Evolutionary conservation across 1,140 invertebrate genomes (phyloP), one percentile per base, ranked within the genome.

Genomic region (Melitaea cinxia): DNA sequence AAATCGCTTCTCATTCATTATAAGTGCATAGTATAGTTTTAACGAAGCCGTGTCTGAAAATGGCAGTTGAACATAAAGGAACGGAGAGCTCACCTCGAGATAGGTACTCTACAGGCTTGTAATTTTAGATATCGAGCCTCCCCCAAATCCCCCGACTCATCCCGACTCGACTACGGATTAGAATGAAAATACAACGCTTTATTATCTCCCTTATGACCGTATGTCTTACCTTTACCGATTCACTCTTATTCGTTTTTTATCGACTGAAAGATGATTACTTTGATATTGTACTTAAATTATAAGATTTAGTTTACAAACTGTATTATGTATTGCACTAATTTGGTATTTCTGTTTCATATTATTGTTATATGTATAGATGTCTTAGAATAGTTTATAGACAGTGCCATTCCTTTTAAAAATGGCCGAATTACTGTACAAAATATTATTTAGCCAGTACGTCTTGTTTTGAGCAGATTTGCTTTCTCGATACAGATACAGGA

Each of bases 131-230:
- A 88, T 84, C 83, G 79, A 80, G 75, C 74, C 79, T 80, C 77
- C 78, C 69, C 70, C 72, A 76, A 77, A 75, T 79, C 77, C 74
- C 80, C 72, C 70, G 71, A 66, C 80, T 80, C 82, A 78, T 75
- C 76, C 78, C 77, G 67, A 69, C 80, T 80, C 71, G 70, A 67
- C 77, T 75, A 70, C 70, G 87, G 83, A 88, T 89, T 89, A 89
- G 80, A 88, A 84, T 85, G 85, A 85, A 85, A 89, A 88, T 85
- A 89, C 83, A 82, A 84, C 80, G 85, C 73, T 88, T 88, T 83
- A 88, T 87, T 88, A 88, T 84, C 77, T 82, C 80, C 72, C 77
- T 73, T 87, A 84, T 88, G 85, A 87, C 84, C 83, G 83, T 83
- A 75, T 81, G 78, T 85, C 81, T 85, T 80, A 83, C 82, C 76